Evolutionary conservation across 2,113 vertebrate genomes (phyloP).

Genomic region (Alaudala cheleensis): DNA sequence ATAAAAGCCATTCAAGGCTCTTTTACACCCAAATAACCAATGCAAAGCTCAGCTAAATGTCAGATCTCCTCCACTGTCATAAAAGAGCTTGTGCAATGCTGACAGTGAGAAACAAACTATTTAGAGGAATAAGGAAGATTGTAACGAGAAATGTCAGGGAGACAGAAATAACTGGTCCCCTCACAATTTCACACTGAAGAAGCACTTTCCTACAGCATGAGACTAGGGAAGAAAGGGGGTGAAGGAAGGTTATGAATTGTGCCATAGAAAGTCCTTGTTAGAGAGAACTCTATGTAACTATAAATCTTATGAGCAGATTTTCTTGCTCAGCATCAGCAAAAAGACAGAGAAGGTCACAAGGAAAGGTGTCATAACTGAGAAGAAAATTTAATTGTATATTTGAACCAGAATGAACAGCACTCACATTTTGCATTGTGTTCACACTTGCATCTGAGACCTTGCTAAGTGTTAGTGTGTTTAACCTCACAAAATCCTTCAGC

Average conservation of each 20-base stretch:
- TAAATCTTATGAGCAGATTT: background rate
- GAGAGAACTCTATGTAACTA: background rate
- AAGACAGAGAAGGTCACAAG: background rate
- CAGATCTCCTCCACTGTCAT: background rate
- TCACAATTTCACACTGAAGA: background rate
- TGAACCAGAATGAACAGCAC: background rate
- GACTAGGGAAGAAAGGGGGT: background rate
- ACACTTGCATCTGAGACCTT: background rate
- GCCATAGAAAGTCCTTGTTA: background rate
- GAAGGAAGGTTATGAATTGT: background rate
- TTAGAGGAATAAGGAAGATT: background rate
- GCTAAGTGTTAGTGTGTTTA: background rate
- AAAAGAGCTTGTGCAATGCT: background rate
- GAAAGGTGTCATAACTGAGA: background rate
- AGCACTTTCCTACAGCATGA: background rate
- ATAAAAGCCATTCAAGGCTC: background rate
- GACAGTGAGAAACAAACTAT: conserved; percentile 22
- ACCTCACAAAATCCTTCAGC: background rate
- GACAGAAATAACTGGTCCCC: conserved; percentile 20
- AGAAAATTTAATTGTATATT: background rate
- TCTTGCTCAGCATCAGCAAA: conserved; percentile 6
- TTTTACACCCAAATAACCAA: background rate
- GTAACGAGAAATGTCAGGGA: conserved; percentile 36
- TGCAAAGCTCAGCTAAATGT: conserved; percentile 25
- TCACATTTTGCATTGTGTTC: background rate